A percentile compares a stretch with the other conserved stretches of the same genome.
These are phyloP conservation scores for Tapirus indicus DNA, from an alignment of 2,797 vertebrate species.

Conservation along the genomic window DNA sequence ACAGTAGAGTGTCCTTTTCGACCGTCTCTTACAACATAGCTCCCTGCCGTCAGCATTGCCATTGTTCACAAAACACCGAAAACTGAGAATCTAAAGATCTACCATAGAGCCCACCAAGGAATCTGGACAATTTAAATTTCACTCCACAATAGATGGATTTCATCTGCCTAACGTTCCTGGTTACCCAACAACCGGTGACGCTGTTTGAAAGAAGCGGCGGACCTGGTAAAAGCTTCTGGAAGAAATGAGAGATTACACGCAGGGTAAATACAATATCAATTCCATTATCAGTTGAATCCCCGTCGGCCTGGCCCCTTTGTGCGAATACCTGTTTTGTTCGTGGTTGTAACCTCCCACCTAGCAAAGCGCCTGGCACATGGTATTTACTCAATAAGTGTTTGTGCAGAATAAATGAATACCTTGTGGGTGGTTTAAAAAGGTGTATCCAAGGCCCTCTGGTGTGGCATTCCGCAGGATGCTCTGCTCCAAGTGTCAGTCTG, in stretches of 20 bases:
- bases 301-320: accelerated
- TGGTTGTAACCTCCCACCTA: accelerated
- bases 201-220: background rate
- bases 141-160: background rate
- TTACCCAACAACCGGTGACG: background rate
- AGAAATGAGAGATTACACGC: slow-evolving; percentile 24
- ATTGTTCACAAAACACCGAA: background rate
- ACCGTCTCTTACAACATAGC: background rate
- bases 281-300: accelerated
- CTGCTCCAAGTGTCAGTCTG: accelerated
- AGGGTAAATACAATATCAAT: background rate
- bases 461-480: accelerated
- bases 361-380: accelerated
- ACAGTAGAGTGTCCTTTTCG: background rate
- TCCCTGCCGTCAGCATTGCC: background rate
- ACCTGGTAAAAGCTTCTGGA: background rate
- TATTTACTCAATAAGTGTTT: too few species aligned
- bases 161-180: background rate
- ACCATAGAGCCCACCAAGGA: background rate
- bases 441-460: accelerated
- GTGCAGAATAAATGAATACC: accelerated
- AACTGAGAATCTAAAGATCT: background rate
- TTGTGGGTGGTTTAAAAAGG: background rate
- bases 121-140: slow-evolving; percentile 25
- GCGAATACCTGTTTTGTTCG: accelerated